Evolutionary conservation across 2,113 vertebrate species (phyloP), one percentile per base, ranked within the genome.

Genomic region (Mustelus asterias): DNA sequence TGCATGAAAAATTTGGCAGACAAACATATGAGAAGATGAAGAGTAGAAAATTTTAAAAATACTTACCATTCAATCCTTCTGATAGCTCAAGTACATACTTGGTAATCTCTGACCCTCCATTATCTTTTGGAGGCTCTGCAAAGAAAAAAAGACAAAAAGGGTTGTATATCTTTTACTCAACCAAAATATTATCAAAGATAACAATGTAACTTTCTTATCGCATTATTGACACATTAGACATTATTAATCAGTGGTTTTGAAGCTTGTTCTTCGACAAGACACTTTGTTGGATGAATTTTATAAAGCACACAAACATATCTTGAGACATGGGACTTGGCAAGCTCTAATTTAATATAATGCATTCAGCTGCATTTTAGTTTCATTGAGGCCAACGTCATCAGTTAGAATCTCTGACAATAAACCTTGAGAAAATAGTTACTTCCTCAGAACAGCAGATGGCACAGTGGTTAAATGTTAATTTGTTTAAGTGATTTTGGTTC

Each of bases 51-150:
- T 20, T 88, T 41, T 80, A 24, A 86, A 37, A 83, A 0, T 54
- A 0, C 97, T 97, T 96, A 98, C 98, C 98, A 80, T 72, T 96
- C 96, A 97, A 96, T 33, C 97, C 96, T 95, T 97, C 97, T 0
- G 96, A 97, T 96, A 98, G 97, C 96, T 98, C 98, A 96, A 98
- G 26, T 5, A 96, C 95, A 96, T 98, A 98, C 72, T 97, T 97
- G 83, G 97, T 96, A 96, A 98, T 96, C 20, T 98, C 97, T 33
- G 97, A 96, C 83, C 98, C 98, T 95, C 98, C 98, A 0, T 97
- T 97, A 95, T 98, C 98, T 97, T 97, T 97, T 18, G 98, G 98
- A 63, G 97, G 97, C 26, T 98, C 98, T 98, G 96, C 86, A 97
- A 97, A 88, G n/a, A 94, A 11, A 67, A 95, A 41, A 76, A 85